Evolutionary conservation across 2,797 vertebrate genomes (phyloP).

Genomic region (Selene dorsalis): DNA sequence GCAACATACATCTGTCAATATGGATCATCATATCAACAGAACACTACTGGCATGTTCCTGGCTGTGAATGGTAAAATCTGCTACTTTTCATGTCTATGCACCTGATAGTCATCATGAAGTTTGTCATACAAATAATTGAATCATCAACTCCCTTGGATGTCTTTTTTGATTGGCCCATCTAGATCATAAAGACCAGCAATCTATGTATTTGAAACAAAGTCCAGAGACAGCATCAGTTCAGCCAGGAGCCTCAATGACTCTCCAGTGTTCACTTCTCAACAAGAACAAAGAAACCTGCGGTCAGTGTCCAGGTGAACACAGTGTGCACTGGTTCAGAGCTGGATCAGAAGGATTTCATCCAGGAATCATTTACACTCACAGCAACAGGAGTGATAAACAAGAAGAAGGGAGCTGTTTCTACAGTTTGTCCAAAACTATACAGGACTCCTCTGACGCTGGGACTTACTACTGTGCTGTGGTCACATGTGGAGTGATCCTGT

Average conservation of each 20-base stretch:
- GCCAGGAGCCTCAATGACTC: background rate
- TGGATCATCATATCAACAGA: accelerated
- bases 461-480: conserved; percentile 72
- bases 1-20: conserved; percentile 56
- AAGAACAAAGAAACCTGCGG: background rate
- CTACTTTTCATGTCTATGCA: background rate
- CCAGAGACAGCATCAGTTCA: conserved; percentile 1
- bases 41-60: conserved; percentile 2
- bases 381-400: too few species aligned
- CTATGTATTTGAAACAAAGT: background rate
- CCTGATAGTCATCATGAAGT: background rate
- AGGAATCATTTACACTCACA: too few species aligned
- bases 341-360: too few species aligned
- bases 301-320: conserved; percentile 41
- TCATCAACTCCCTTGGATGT: background rate
- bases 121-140: background rate
- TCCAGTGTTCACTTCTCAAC: conserved; percentile 48
- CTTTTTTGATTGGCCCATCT: background rate
- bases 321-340: conserved; percentile 54
- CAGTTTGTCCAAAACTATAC: too few species aligned
- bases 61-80: conserved; percentile 37
- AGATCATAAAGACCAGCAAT: conserved; percentile 23
- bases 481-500: conserved; percentile 68
- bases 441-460: conserved; percentile 34
- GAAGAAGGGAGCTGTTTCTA: too few species aligned